Conservation (phyloP, 2,113 vertebrate species). For the Melozone crissalis region DNA sequence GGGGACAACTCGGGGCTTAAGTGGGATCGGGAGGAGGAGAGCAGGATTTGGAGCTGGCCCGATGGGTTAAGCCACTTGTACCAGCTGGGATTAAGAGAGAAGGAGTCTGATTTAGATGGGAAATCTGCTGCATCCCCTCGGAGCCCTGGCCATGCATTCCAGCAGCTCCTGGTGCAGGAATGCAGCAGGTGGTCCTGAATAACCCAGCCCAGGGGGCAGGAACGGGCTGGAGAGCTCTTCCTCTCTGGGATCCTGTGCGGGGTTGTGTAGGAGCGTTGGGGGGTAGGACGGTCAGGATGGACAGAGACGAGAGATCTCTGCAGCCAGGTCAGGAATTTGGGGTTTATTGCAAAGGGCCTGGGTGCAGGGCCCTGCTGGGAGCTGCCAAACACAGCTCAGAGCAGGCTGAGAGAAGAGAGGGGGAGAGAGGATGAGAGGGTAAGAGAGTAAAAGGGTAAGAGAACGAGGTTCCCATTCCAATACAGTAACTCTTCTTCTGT, state of each 20-base stretch:
- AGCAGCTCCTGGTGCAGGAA: neutral
- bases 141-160: neutral
- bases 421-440: no score
- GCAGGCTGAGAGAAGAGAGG: no score
- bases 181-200: neutral
- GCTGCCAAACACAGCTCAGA: no score
- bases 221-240: neutral
- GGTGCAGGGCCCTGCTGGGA: no score
- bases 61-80: conserved; percentile 59
- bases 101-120: conserved; percentile 5
- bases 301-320: no score
- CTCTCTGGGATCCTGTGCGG: neutral
- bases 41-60: conserved; percentile 42
- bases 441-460: no score
- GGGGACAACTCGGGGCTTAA: neutral
- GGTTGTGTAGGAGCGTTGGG: no score
- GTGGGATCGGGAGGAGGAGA: conserved; percentile 29
- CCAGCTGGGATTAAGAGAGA: neutral
- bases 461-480: no score
- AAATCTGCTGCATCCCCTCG: neutral
- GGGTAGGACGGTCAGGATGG: no score
- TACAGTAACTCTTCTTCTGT: no score
- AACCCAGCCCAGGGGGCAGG: neutral
- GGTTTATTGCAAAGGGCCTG: no score
- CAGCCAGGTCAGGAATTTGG: no score